Percentiles rank a stretch among this genome's conserved stretches.
Evolutionary conservation across 2,113 vertebrate species (phyloP).

Genomic region (Tetrax tetrax): DNA sequence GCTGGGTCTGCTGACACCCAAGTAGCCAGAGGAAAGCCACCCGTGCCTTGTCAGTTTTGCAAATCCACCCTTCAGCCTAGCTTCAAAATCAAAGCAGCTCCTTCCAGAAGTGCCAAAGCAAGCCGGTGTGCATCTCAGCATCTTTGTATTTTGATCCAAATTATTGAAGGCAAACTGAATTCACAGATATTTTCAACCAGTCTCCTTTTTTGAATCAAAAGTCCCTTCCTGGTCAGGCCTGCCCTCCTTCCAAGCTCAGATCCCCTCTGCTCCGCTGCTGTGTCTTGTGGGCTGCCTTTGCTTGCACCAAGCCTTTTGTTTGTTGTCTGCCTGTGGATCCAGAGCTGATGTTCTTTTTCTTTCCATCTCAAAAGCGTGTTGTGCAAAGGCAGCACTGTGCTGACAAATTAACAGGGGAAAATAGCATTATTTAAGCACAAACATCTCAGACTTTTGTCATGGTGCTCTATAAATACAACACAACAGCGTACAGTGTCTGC

Average conservation of each 20-base stretch:
- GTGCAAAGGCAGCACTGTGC: constrained; percentile 26
- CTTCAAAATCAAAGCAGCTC: background rate
- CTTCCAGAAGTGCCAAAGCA: background rate
- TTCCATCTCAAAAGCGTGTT: background rate
- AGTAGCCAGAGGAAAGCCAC: background rate
- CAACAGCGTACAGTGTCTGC: constrained; percentile 26
- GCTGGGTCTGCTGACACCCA: background rate
- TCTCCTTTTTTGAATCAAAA: background rate
- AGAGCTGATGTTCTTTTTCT: constrained; percentile 26
- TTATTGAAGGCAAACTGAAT: background rate
- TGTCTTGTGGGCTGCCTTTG: background rate
- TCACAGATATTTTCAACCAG: background rate
- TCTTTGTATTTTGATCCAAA: background rate
- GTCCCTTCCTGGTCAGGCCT: background rate
- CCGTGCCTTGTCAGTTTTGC: background rate
- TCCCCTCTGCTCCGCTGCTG: background rate
- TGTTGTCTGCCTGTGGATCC: constrained; percentile 2
- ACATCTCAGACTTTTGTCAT: constrained; percentile 50
- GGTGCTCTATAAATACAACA: constrained; percentile 54
- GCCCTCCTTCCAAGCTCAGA: background rate
- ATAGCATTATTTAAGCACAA: constrained; percentile 60
- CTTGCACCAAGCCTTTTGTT: constrained; percentile 1
- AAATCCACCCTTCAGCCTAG: background rate
- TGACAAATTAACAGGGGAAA: constrained; percentile 46
- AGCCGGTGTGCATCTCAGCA: background rate